These are phyloP conservation scores for Pegoplata infirma DNA, from an alignment of 2,888 invertebrate species.

Conservation along the genomic window DNA sequence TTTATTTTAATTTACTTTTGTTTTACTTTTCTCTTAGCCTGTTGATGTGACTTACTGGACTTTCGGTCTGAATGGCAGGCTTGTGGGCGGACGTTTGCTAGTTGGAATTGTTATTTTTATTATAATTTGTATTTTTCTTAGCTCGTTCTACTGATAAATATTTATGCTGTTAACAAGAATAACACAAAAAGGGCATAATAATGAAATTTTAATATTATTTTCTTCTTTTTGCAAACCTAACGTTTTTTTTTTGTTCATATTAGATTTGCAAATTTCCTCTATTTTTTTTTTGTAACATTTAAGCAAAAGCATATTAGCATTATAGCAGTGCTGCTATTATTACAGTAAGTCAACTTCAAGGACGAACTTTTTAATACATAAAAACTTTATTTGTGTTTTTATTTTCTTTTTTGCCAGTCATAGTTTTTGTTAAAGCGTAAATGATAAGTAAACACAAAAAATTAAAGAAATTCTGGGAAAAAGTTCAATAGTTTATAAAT, in stretches of 20 bases:
- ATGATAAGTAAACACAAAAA: too few relatives aligned
- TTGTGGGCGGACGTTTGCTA: too few relatives aligned
- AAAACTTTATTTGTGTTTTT: not conserved
- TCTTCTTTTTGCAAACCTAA: not conserved
- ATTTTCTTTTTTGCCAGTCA: not conserved
- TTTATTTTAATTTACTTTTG: not conserved
- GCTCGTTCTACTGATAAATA: slow-evolving; percentile 21
- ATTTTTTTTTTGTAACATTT: not conserved
- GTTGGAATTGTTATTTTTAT: not conserved
- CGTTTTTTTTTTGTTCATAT: slow-evolving; percentile 3
- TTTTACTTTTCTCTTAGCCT: not conserved
- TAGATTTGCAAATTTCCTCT: slow-evolving; percentile 24
- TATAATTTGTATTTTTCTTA: not conserved
- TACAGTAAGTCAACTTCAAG: slow-evolving; percentile 34
- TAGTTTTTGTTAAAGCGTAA: not conserved
- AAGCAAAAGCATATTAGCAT: slow-evolving; percentile 16
- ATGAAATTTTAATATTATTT: slow-evolving; percentile 30
- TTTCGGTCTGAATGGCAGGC: too few relatives aligned
- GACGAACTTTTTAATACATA: slow-evolving; percentile 18
- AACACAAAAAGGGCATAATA: slow-evolving; percentile 11
- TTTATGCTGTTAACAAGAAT: slow-evolving; percentile 29
- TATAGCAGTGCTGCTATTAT: slow-evolving; percentile 33
- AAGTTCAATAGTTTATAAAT: too few relatives aligned
- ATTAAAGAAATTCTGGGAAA: too few relatives aligned
- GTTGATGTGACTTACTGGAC: not conserved